A percentile compares a stretch with the other conserved stretches of the same genome.
phyloP scores from a whole-genome alignment of 2,113 vertebrate genomes.

The Speoplatyrhinus poulsoni region DNA sequence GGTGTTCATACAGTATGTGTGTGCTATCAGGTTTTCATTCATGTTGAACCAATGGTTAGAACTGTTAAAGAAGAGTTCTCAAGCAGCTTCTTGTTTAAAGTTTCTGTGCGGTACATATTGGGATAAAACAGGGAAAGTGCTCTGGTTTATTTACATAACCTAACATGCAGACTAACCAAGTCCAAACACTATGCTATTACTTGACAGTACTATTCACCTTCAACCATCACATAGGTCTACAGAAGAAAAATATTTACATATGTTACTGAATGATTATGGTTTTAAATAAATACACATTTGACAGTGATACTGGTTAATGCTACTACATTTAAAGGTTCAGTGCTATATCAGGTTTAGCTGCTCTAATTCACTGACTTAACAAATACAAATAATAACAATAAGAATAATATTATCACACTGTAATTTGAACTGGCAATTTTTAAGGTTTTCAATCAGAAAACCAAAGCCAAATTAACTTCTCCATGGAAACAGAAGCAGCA shows the following conservation, averaged over 20 bases:
- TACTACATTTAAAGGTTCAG: no score
- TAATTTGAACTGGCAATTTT: not conserved
- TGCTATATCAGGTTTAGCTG: not conserved
- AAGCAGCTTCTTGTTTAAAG: slow-evolving; percentile 12
- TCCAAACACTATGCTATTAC: slow-evolving; percentile 24
- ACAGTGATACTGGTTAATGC: not conserved
- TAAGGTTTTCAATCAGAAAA: not conserved
- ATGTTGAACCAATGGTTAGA: not conserved
- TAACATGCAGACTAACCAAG: slow-evolving; percentile 26
- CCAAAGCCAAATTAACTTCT: not conserved
- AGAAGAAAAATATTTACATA: slow-evolving; percentile 34
- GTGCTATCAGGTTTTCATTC: not conserved
- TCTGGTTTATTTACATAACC: slow-evolving; percentile 36
- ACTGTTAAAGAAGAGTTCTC: slow-evolving; percentile 5
- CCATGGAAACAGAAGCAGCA: slow-evolving; percentile 6
- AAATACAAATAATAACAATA: no score
- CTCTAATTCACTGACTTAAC: not conserved
- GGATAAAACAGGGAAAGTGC: not conserved
- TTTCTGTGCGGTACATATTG: slow-evolving; percentile 18
- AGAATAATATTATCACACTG: not conserved
- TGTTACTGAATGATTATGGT: slow-evolving; percentile 17
- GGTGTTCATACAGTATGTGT: not conserved
- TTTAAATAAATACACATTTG: slow-evolving; percentile 34
- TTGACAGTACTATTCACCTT: slow-evolving; percentile 11
- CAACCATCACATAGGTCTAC: not conserved